Percentiles rank a stretch among this genome's conserved stretches.
phyloP scores from a whole-genome alignment of 2,797 vertebrate species.

The Mustela erminea region DNA sequence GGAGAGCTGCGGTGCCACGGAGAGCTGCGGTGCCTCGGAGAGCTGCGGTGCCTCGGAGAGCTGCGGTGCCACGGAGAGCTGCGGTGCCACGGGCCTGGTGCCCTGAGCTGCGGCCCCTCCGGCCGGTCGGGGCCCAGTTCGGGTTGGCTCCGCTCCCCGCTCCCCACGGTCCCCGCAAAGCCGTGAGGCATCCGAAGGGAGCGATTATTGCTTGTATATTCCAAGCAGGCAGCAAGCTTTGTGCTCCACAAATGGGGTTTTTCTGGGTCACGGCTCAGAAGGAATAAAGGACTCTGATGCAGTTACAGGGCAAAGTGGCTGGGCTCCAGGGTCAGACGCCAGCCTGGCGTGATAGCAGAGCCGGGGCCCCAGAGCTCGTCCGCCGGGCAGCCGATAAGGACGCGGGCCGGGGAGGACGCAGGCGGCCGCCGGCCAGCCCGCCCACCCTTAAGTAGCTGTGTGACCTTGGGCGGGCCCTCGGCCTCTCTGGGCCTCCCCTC shows the following conservation, averaged over 20 bases:
- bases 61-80: not conserved
- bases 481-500: not conserved
- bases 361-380: accelerated
- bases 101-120: accelerated
- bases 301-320: not conserved
- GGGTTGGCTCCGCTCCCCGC: accelerated
- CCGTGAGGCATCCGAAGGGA: not conserved
- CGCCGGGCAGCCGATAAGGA: not conserved
- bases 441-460: not conserved
- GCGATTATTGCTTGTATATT: not conserved
- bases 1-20: not conserved
- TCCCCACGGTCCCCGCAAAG: not conserved
- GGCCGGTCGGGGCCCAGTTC: accelerated
- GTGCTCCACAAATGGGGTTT: conserved; percentile 52
- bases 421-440: accelerated
- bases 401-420: accelerated
- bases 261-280: conserved; percentile 72
- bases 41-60: not conserved
- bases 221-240: conserved; percentile 41
- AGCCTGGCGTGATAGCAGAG: accelerated
- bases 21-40: not conserved
- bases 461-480: not conserved
- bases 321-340: not conserved
- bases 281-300: conserved; percentile 18
- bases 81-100: accelerated